Evolutionary conservation across 1,140 invertebrate species (phyloP).

Genomic region (Meloidogyne chitwoodi): DNA sequence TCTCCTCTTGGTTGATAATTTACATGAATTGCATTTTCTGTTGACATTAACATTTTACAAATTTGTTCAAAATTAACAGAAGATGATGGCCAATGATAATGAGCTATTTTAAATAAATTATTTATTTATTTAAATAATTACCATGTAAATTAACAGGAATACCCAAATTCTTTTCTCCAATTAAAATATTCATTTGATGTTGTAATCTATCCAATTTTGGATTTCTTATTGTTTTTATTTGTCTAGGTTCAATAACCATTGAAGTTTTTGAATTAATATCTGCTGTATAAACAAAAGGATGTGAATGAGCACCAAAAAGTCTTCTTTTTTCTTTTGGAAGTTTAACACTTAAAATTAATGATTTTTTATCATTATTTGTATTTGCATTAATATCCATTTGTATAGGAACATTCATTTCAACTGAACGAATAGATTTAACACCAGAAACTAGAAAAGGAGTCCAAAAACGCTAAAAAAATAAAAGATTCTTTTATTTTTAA

Average conservation of each 20-base stretch:
- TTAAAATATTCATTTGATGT: slow-evolving; percentile 1
- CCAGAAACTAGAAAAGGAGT: slow-evolving; percentile 14
- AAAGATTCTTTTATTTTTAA: not conserved
- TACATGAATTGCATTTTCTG: slow-evolving; percentile 40
- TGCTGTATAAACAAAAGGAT: slow-evolving; percentile 38
- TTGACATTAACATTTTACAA: slow-evolving; percentile 31
- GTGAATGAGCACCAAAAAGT: slow-evolving; percentile 28
- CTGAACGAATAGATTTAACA: slow-evolving; percentile 24
- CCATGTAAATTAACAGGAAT: slow-evolving; percentile 8
- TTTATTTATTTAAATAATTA: not conserved
- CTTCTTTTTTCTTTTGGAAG: slow-evolving; percentile 35
- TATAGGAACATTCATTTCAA: slow-evolving; percentile 30
- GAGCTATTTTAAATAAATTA: not conserved
- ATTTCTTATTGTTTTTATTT: slow-evolving; percentile 17
- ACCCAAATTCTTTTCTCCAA: slow-evolving; percentile 9
- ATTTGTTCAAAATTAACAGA: slow-evolving; percentile 24
- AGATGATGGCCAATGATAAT: slow-evolving; percentile 13
- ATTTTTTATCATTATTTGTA: not conserved
- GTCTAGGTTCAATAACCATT: slow-evolving; percentile 15
- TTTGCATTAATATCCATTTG: slow-evolving; percentile 24
- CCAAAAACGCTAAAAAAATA: not conserved
- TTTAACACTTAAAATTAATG: slow-evolving; percentile 16
- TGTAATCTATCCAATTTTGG: slow-evolving; percentile 8
- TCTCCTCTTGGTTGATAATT: slow-evolving; percentile 25
- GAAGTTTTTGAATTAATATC: slow-evolving; percentile 4